Conservation (phyloP, 2,797 vertebrate species). For the Rhynchotus rufescens region DNA sequence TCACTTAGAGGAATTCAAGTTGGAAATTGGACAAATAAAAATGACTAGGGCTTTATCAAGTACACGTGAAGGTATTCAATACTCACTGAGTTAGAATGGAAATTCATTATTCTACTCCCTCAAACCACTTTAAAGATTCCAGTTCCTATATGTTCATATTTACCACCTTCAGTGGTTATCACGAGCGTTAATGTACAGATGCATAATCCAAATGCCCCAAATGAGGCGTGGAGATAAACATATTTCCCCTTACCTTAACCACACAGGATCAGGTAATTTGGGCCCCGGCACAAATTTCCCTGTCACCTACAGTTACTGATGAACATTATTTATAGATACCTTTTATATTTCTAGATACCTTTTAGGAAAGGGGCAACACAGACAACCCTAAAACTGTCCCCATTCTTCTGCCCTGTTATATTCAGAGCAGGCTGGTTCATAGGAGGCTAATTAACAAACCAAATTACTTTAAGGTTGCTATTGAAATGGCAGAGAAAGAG, state of each 20-base stretch:
- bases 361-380: not conserved
- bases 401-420: not conserved
- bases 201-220: not conserved
- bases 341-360: not conserved
- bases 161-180: not conserved
- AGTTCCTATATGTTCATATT: not conserved
- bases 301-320: too few relatives aligned
- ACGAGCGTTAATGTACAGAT: accelerated
- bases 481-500: not conserved
- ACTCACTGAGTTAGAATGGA: not conserved
- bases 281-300: not conserved
- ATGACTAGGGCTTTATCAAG: accelerated
- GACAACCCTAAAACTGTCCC: not conserved
- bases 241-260: not conserved
- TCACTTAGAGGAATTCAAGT: not conserved
- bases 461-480: not conserved
- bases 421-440: not conserved
- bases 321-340: not conserved
- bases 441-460: not conserved
- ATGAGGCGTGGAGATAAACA: not conserved
- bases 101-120: not conserved
- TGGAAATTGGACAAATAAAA: not conserved
- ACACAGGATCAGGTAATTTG: not conserved
- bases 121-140: not conserved
- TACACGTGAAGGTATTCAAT: not conserved